These are phyloP conservation scores for Oscheius sp. DNA, from an alignment of 2,888 invertebrate genomes.

Conservation along the genomic window DNA sequence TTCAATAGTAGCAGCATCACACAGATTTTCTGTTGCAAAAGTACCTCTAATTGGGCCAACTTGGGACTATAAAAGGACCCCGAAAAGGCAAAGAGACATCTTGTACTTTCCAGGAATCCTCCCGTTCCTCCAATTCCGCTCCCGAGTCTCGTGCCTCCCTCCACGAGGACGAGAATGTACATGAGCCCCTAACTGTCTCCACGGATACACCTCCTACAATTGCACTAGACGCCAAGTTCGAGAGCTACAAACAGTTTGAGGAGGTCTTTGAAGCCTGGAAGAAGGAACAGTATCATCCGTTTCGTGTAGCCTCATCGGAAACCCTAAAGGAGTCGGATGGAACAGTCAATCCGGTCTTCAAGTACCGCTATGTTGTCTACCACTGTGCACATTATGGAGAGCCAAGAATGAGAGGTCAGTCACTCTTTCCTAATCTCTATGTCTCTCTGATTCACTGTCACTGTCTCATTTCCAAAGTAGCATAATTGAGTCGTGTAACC, in stretches of 20 bases:
- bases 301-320: constrained; percentile 70
- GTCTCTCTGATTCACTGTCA: too few species aligned
- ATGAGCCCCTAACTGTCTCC: constrained; percentile 19
- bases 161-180: constrained; percentile 21
- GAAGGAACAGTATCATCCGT: constrained; percentile 58
- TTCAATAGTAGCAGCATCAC: too few species aligned
- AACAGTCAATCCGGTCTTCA: constrained; percentile 50
- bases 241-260: constrained; percentile 59
- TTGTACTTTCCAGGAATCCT: neutral
- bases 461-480: too few species aligned
- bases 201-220: constrained; percentile 35
- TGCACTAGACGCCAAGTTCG: constrained; percentile 41
- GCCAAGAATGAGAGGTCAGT: constrained; percentile 69
- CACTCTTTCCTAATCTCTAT: neutral
- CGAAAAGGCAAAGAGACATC: too few species aligned
- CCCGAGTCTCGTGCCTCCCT: constrained; percentile 25
- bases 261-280: constrained; percentile 66
- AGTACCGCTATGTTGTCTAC: constrained; percentile 71
- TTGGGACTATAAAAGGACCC: too few species aligned
- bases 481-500: constrained; percentile 20
- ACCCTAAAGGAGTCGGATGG: constrained; percentile 55
- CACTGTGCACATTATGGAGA: constrained; percentile 71
- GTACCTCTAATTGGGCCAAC: too few species aligned
- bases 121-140: constrained; percentile 22
- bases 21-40: too few species aligned